phyloP scores from a whole-genome alignment of 2,113 vertebrate genomes.

The Oxyura jamaicensis region DNA sequence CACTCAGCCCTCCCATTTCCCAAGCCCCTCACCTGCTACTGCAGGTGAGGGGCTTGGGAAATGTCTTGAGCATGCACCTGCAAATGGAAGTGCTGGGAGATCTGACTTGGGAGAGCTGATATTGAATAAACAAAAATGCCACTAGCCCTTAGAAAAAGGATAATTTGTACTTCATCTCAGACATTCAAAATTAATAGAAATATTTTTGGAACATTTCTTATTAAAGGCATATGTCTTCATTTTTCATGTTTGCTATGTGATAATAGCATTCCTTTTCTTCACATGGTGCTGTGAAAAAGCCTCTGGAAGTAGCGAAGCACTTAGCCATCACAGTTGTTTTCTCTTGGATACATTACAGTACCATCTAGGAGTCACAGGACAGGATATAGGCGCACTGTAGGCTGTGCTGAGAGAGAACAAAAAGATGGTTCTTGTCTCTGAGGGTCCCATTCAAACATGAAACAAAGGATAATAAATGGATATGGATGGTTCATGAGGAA shows the following conservation, averaged over 20 bases:
- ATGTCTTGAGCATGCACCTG: not conserved
- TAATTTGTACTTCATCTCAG: not conserved
- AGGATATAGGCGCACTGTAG: not conserved
- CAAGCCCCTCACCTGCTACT: not conserved
- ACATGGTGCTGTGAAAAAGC: not conserved
- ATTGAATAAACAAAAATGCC: not conserved
- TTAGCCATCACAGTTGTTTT: not conserved
- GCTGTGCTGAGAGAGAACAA: not conserved
- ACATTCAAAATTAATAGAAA: not conserved
- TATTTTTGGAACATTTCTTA: not conserved
- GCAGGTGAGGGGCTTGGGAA: too few species aligned
- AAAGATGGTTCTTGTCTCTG: not conserved
- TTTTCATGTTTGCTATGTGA: not conserved
- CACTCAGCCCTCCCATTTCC: not conserved
- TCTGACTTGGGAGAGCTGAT: not conserved
- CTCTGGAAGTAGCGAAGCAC: not conserved
- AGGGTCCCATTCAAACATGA: not conserved
- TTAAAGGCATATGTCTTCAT: not conserved
- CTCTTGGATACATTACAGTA: accelerated
- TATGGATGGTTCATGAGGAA: not conserved
- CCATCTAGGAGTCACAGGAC: not conserved
- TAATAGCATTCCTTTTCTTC: not conserved
- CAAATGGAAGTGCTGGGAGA: not conserved
- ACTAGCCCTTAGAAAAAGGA: not conserved
- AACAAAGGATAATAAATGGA: not conserved